Evolutionary conservation across 2,113 vertebrate genomes (phyloP).

Genomic region (Pseudorectes ferrugineus): DNA sequence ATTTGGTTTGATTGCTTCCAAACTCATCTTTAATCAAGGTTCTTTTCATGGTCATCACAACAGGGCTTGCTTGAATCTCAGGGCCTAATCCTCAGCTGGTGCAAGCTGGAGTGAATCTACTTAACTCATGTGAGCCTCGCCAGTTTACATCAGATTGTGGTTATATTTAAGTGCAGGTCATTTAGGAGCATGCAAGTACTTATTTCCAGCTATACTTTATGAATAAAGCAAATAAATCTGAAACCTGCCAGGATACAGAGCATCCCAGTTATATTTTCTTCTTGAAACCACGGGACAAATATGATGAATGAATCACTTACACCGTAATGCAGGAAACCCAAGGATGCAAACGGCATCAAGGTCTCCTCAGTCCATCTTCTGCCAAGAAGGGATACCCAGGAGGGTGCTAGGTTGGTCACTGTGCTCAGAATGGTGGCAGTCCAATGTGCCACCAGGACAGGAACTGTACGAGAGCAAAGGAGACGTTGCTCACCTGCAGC

Average conservation of each 20-base stretch:
- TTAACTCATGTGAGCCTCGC: neutral
- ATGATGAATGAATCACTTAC: neutral
- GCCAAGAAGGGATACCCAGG: neutral
- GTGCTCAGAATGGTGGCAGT: neutral
- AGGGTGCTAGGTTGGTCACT: neutral
- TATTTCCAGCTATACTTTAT: neutral
- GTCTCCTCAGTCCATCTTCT: neutral
- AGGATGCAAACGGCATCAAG: neutral
- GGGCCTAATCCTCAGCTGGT: neutral
- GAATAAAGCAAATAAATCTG: constrained; percentile 1
- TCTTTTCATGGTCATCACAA: constrained; percentile 1
- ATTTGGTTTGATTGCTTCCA: neutral
- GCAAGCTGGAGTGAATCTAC: neutral
- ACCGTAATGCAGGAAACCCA: neutral
- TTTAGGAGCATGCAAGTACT: neutral
- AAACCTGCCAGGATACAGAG: neutral
- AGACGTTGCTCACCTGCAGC: neutral
- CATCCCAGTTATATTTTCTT: neutral
- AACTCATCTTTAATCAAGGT: neutral
- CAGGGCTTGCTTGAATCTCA: neutral
- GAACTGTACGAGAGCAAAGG: neutral
- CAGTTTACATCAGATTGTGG: neutral
- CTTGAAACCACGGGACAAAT: neutral
- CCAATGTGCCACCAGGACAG: neutral
- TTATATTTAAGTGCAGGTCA: neutral